Evolutionary conservation across 2,797 vertebrate species (phyloP).

Genomic region (Nothura maculosa): DNA sequence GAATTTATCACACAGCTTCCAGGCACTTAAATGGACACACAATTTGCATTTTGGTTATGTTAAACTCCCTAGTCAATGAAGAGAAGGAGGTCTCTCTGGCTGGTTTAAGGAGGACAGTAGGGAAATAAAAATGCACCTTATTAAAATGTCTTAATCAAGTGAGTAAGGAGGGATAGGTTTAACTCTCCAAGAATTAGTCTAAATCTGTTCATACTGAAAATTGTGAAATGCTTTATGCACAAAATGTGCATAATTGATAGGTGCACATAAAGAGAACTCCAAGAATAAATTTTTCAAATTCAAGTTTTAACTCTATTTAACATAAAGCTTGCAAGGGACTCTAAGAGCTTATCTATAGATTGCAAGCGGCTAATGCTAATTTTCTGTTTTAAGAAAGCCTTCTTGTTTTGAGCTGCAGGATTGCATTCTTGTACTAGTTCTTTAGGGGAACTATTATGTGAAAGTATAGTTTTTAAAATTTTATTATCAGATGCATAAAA

Average conservation of each 20-base stretch:
- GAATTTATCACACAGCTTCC: background rate
- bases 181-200: background rate
- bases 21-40: background rate
- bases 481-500: background rate
- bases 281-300: background rate
- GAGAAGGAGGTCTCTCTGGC: background rate
- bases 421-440: background rate
- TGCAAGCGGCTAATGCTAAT: background rate
- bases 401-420: background rate
- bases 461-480: background rate
- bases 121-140: background rate
- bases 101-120: background rate
- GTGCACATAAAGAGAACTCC: background rate
- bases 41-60: background rate
- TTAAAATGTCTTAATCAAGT: background rate
- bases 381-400: background rate
- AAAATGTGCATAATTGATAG: background rate
- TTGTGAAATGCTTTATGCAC: background rate
- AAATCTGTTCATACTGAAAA: background rate
- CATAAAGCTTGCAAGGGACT: background rate
- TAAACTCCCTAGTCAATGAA: background rate
- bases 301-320: background rate
- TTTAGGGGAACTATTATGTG: background rate
- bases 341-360: background rate
- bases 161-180: background rate